A percentile compares a stretch with the other conserved stretches of the same genome.
These are phyloP conservation scores for Scolanthus callimorphus DNA, from an alignment of 92 coral and sea anemone genomes.

Conservation along the genomic window DNA sequence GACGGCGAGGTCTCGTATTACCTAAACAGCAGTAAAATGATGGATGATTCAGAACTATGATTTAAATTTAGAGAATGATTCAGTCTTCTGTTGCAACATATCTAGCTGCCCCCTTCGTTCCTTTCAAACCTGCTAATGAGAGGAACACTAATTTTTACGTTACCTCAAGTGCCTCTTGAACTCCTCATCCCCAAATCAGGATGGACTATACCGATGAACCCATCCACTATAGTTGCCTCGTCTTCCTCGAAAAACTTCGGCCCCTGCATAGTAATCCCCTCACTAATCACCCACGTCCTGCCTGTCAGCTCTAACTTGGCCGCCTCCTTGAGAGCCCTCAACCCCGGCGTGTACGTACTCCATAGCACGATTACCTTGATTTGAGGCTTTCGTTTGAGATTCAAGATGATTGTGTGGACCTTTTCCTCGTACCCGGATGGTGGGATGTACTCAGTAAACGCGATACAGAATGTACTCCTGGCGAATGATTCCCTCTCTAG, in stretches of 20 bases:
- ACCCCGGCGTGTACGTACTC: slow-evolving; percentile 1
- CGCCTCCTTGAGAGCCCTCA: slow-evolving; percentile 6
- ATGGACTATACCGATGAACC: slow-evolving; percentile 1
- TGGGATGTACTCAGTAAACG: slow-evolving; percentile 13
- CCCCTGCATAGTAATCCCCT: slow-evolving; percentile 3
- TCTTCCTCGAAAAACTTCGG: not conserved
- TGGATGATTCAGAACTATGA: too few species aligned
- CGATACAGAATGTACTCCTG: slow-evolving; percentile 26
- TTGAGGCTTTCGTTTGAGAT: not conserved
- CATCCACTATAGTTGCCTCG: slow-evolving; percentile 1
- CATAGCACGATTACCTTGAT: not conserved
- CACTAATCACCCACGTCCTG: not conserved
- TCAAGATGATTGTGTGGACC: not conserved
- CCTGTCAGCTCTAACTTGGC: not conserved
- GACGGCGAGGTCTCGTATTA: too few species aligned
- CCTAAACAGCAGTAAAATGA: too few species aligned
- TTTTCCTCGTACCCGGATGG: slow-evolving; percentile 3
- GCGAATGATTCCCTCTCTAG: slow-evolving; percentile 14
- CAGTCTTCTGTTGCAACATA: too few species aligned
- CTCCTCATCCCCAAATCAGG: not conserved
- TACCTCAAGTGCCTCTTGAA: not conserved
- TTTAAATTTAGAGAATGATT: too few species aligned
- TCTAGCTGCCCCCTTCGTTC: too few species aligned
- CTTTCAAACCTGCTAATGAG: too few species aligned
- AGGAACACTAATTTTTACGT: not conserved